A percentile compares a stretch with the other conserved stretches of the same genome.
phyloP scores from a whole-genome alignment of 2,888 invertebrate species.

The Pterobdella sp. region DNA sequence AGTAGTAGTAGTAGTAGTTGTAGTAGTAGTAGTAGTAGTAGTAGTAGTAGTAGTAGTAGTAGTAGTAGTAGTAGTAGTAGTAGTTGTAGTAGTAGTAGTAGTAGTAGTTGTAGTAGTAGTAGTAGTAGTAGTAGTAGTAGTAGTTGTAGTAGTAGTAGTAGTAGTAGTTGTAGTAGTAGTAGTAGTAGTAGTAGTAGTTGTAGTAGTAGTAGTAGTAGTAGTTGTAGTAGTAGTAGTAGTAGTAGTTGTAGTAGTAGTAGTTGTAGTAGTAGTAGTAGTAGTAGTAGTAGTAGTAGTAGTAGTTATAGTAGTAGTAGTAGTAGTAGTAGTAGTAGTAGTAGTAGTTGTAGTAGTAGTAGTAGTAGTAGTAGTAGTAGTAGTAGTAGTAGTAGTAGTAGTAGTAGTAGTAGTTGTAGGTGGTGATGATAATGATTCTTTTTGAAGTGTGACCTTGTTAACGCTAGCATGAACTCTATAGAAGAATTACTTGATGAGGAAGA shows the following conservation, averaged over 20 bases:
- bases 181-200: conserved; percentile 13
- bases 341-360: conserved; percentile 14
- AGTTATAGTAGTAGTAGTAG: conserved; percentile 13
- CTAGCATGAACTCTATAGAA: too few relatives aligned
- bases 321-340: conserved; percentile 15
- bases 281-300: conserved; percentile 16
- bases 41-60: conserved; percentile 26
- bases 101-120: conserved; percentile 25
- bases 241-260: conserved; percentile 14
- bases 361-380: conserved; percentile 14
- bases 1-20: conserved; percentile 26
- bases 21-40: conserved; percentile 27
- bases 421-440: too few relatives aligned
- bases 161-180: conserved; percentile 24
- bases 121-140: conserved; percentile 25
- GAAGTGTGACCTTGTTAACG: too few relatives aligned
- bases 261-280: conserved; percentile 14
- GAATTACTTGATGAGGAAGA: too few relatives aligned
- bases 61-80: conserved; percentile 27
- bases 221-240: conserved; percentile 14
- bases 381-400: conserved; percentile 14
- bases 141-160: conserved; percentile 23
- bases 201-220: conserved; percentile 11
- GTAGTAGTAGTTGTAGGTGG: conserved; percentile 10
- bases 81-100: conserved; percentile 27